Base-by-base conservation (phyloP, 2,797 vertebrate genomes). In the Spheniscus humboldti region DNA sequence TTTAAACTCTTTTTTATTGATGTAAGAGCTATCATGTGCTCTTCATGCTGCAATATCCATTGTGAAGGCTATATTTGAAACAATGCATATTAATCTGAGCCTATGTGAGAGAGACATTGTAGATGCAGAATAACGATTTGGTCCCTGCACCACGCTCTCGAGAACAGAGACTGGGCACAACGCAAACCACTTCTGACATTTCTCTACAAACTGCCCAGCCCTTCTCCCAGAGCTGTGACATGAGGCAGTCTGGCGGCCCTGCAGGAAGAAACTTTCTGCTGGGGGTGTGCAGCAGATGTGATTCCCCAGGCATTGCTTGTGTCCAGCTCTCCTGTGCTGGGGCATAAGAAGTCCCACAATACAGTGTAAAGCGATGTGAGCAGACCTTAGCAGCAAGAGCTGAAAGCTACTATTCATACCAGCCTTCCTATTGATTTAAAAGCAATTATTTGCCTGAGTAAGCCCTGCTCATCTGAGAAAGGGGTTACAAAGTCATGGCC, bases 1-100 rank as follows among this genome's bases (percentile, higher is more conserved):
- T 94, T 94, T 39, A 91, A 85, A 92, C 39, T 11, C 31, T 75
- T 88, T 80, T 95, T 84, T 43, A 69, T 81, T 76, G 75, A 90
- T 83, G 75, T 59, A 91, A 94, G 66, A 83, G 73, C 76, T 91
- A 76, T 94, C 92, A 95, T 90, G 81, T 92, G 96, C 43, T 96
- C 50, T 81, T 88, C 91, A 71, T 67, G 75, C 78, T 85, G 39
- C 87, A 69, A 31, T 33, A 90, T 35, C 66, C 75, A 80, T 68
- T 11, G 1, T 86, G 81, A 94, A 97, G 93, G 93, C 93, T 92
- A 68, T 47, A 73, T 59, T 27, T 88, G 88, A 78, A 96, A 80
- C 66, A 93, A 68, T 33, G 35, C 1, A 0, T 37, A 93, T 96
- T 88, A 90, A 92, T 87, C 57, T 81, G 35, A 88, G 78, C 55